Percentiles rank a stretch among this genome's conserved stretches.
These are phyloP conservation scores for Lasioglossum villosulum DNA, from an alignment of 2,888 invertebrate species.

Conservation along the genomic window DNA sequence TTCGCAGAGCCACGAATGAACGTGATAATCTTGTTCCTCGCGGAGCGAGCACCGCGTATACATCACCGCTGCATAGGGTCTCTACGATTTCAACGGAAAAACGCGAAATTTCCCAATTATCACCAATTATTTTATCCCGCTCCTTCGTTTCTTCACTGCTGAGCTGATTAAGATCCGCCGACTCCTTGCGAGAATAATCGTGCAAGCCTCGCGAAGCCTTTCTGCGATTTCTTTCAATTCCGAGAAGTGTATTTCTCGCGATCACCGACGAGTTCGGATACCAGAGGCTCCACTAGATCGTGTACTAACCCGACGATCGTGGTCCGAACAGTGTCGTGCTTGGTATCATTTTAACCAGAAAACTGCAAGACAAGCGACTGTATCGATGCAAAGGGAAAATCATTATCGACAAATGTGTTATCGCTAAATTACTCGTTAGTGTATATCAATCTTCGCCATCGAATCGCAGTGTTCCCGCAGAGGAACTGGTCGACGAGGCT, in stretches of 20 bases:
- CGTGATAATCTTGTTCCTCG: conserved; percentile 62
- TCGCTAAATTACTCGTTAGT: too few species aligned
- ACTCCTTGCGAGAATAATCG: not conserved
- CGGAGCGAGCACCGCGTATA: conserved; percentile 24
- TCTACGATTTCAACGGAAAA: conserved; percentile 4
- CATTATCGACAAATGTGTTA: too few species aligned
- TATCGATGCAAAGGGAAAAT: too few species aligned
- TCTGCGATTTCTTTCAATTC: too few species aligned
- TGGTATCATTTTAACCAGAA: not conserved
- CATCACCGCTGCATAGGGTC: not conserved
- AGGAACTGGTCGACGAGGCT: not conserved
- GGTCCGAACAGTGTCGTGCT: not conserved
- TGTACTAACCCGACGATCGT: not conserved
- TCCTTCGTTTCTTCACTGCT: not conserved
- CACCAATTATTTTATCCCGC: not conserved
- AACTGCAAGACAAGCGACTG: too few species aligned
- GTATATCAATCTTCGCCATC: too few species aligned
- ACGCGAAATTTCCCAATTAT: not conserved
- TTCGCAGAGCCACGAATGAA: conserved; percentile 47
- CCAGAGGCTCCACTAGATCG: not conserved
- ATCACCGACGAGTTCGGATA: not conserved
- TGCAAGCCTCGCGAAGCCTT: not conserved
- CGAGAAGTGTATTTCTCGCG: too few species aligned
- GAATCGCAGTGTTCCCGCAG: too few species aligned
- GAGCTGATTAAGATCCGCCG: not conserved